Base-by-base conservation (phyloP, 2,797 vertebrate species). In the Sebastes itinus region DNA sequence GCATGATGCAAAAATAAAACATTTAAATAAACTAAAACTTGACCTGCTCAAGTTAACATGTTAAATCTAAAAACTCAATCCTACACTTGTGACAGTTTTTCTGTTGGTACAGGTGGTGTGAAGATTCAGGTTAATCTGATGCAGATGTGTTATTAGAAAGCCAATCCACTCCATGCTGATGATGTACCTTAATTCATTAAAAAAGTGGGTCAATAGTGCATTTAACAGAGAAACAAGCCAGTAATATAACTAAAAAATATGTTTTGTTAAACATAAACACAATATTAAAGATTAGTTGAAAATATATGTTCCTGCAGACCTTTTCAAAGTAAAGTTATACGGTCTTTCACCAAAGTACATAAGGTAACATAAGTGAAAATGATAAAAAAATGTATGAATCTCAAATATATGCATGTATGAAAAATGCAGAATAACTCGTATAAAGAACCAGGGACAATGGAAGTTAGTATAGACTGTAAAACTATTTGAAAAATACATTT, bases 311-410 rank as follows among this genome's bases (percentile, higher is more conserved):
- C 5, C 11, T 56, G 25, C 20, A 59, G 33, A 33, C 10, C 7
- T 28, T 52, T 72, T 65, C 35, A 54, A 58, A 22, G 16, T 66
- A 59, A 58, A 72, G 42, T 20, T 28, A 28, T 28, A 28, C 28
- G 28, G 28, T 28, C 28, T 28, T 28, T 28, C 28, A 28, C 28
- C 28, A 28, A 28, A 28, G 28, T 28, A 28, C 28, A 28, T 28
- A 28, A 28, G 56, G 16, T 59, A 18, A 28, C 2, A 59, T 28
- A 28, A 9, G 25, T 28, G 16, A 59, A 56, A 20, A 11, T 54
- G 49, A n/a, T 22, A 1, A 35, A 0, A 0, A 58, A 28, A 59
- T 18, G 12, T 7, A 59, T 59, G 25, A 28, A 18, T 59, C 14
- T 59, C 7, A 27, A 56, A 56, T 11, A 25, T 14, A 13, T 25